Evolutionary conservation across 1,140 invertebrate species (phyloP), one percentile per base, ranked within the genome.

Genomic region (Rhynchophorus ferrugineus): DNA sequence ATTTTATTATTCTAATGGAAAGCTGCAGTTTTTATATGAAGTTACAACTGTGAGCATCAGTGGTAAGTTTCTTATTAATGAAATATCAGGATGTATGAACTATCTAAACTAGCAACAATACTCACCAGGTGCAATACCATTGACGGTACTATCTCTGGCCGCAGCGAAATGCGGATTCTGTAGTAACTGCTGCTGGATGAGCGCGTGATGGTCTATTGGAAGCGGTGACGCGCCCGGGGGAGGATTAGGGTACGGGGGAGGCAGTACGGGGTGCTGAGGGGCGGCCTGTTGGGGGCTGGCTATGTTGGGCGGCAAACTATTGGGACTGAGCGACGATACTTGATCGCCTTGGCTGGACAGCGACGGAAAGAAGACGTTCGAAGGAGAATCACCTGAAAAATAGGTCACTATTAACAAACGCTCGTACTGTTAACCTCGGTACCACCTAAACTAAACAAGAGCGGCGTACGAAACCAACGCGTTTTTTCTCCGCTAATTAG

Each of bases 181-280:
- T 49, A 74, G 69, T 17, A 78, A 61, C 61, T 78, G 77, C 54
- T 74, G 71, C 48, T 76, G 75, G 6, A 78, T 70, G 64, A 78
- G 70, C 22, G 67, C 65, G 29, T 75, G 74, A 38, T 53, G 43
- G 38, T 45, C 43, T 9, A 60, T 56, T 49, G 61, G 60, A 50
- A 49, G 47, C 6, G 57, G 65, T 33, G 73, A 70, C 48, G 70
- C 71, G 43, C 69, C 68, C 61, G 72, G 72, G 22, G 60, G 70
- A 44, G 75, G 66, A 35, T 71, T 69, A 21, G 74, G 73, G 69
- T 75, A 74, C 61, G 73, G 72, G 64, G 70, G 73, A 45, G 71
- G 69, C 46, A 71, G 66, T 61, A 54, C 47, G 54, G 57, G 41
- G 56, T 64, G n/a, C 64, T 61, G 18, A 61, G 67, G 8, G 65